A percentile compares a stretch with the other conserved stretches of the same genome.
These are phyloP conservation scores for Oscheius onirici DNA, from an alignment of 2,888 invertebrate species.

Conservation along the genomic window DNA sequence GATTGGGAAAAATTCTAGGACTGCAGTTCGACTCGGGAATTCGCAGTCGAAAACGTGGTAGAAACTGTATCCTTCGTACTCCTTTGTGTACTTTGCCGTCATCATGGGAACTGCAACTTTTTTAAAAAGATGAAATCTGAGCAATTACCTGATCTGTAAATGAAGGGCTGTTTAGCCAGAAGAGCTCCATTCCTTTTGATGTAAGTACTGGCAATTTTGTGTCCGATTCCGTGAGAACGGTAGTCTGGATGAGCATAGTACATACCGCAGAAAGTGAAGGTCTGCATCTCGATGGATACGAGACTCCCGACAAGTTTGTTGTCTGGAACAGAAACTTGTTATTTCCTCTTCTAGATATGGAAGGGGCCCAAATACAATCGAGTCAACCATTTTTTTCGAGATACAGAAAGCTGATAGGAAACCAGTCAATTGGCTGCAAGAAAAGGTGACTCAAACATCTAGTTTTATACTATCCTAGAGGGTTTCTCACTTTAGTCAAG, in stretches of 20 bases:
- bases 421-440: too few species aligned
- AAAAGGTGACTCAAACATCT: too few species aligned
- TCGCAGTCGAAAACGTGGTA: background rate
- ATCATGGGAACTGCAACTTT: conserved; percentile 1
- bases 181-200: background rate
- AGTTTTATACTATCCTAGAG: background rate
- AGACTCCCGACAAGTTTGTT: conserved; percentile 5
- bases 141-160: background rate
- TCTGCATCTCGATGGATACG: background rate
- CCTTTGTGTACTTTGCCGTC: background rate
- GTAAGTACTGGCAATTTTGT: background rate
- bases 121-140: background rate
- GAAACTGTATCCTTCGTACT: conserved; percentile 1
- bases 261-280: background rate
- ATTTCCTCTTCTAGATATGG: background rate
- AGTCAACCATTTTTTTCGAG: too few species aligned
- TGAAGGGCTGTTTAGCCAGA: background rate
- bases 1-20: background rate
- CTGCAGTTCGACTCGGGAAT: background rate
- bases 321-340: conserved; percentile 1
- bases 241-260: background rate
- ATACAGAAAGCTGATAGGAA: too few species aligned
- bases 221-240: background rate
- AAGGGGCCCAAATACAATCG: too few species aligned
- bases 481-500: background rate